Evolutionary conservation across 2,113 vertebrate genomes (phyloP).

Genomic region (Triplophysa rosa): DNA sequence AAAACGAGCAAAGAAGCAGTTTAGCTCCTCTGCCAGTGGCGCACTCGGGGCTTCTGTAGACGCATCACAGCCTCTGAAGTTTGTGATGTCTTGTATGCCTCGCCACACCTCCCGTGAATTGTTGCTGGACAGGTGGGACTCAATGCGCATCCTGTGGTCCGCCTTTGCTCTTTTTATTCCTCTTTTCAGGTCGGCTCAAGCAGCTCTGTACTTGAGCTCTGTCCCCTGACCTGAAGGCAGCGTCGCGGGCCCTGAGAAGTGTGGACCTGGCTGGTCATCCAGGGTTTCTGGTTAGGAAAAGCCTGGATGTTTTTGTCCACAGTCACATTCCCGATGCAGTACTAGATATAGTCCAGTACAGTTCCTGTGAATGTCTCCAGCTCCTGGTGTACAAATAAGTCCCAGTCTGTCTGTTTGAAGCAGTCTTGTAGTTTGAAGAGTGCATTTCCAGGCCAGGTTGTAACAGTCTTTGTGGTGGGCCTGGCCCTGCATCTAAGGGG

Average conservation of each 20-base stretch:
- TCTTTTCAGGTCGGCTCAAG: background rate
- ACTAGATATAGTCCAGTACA: too few species aligned
- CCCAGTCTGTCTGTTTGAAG: too few species aligned
- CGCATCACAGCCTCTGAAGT: slow-evolving; percentile 1
- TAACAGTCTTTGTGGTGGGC: too few species aligned
- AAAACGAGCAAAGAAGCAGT: background rate
- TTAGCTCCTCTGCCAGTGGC: background rate
- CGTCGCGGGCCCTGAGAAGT: background rate
- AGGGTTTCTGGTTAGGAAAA: too few species aligned
- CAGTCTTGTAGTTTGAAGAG: too few species aligned
- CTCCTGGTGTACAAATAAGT: too few species aligned
- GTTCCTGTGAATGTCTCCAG: too few species aligned
- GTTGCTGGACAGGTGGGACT: background rate
- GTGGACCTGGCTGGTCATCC: too few species aligned
- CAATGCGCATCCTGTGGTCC: background rate
- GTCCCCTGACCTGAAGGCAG: background rate
- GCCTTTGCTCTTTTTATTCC: background rate
- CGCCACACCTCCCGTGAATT: background rate
- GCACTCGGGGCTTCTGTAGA: background rate
- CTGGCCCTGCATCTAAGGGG: too few species aligned
- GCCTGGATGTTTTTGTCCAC: too few species aligned
- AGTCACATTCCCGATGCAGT: too few species aligned
- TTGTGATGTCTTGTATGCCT: background rate
- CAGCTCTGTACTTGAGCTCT: background rate
- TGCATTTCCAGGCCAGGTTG: too few species aligned